Conservation (phyloP, 2,113 vertebrate species). For the Fulica atra region DNA sequence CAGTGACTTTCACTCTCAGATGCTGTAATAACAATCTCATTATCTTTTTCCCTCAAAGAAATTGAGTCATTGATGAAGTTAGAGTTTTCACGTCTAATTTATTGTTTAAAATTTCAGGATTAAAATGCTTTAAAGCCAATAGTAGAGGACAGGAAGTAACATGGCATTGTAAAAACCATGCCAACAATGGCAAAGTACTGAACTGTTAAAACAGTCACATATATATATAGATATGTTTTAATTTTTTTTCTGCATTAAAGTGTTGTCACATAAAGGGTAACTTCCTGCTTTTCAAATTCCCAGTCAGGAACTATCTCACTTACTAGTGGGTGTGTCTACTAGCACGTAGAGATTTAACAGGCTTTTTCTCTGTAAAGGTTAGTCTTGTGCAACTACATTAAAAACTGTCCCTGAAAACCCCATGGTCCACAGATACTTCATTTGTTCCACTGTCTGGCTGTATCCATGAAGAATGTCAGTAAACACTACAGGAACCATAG, state of each 20-base stretch:
- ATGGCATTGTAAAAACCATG: not conserved
- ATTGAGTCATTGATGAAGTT: not conserved
- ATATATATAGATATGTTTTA: too few species aligned
- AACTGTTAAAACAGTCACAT: not conserved
- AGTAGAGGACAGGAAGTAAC: not conserved
- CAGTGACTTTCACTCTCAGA: not conserved
- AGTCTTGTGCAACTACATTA: not conserved
- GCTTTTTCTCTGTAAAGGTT: not conserved
- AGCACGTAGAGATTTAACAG: not conserved
- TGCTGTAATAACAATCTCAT: not conserved
- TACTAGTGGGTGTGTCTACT: not conserved
- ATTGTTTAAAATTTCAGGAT: not conserved
- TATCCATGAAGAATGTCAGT: not conserved
- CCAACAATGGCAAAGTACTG: not conserved
- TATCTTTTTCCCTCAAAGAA: not conserved
- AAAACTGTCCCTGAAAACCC: not conserved
- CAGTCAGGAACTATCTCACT: not conserved
- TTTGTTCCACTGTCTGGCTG: not conserved
- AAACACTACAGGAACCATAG: not conserved
- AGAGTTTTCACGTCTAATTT: not conserved
- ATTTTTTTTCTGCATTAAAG: not conserved
- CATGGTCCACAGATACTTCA: not conserved
- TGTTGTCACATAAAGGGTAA: not conserved
- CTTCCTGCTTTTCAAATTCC: not conserved
- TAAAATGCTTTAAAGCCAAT: not conserved